Conservation (phyloP, 2,888 invertebrate genomes). For the Chrysotoxum bicinctum region DNA sequence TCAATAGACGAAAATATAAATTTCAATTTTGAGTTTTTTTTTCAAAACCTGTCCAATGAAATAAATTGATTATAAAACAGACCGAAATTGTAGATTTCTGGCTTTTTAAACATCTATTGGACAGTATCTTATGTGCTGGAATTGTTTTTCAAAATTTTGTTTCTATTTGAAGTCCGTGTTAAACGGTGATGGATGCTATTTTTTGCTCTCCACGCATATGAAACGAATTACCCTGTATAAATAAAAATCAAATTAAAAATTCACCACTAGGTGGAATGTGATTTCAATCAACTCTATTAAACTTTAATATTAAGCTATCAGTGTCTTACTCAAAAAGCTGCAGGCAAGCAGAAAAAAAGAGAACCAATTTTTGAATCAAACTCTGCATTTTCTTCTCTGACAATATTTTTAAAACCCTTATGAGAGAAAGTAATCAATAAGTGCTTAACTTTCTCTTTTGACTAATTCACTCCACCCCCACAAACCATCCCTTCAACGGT, state of each 20-base stretch:
- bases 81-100: too few species aligned
- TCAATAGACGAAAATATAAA: too few species aligned
- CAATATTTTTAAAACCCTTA: conserved; percentile 5
- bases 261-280: background rate
- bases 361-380: conserved; percentile 3
- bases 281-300: background rate
- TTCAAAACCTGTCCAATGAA: too few species aligned
- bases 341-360: background rate
- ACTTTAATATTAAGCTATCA: background rate
- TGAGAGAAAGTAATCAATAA: conserved; percentile 68
- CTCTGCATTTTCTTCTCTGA: background rate
- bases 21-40: too few species aligned
- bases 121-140: too few species aligned
- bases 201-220: too few species aligned
- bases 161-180: too few species aligned
- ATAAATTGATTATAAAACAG: too few species aligned
- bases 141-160: too few species aligned
- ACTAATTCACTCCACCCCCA: conserved; percentile 39
- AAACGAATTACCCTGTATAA: too few species aligned
- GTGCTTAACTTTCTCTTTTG: conserved; percentile 66
- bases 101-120: too few species aligned
- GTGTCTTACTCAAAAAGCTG: conserved; percentile 9
- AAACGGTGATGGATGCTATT: too few species aligned
- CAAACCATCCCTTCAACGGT: background rate
- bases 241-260: background rate